A percentile compares a stretch with the other conserved stretches of the same genome.
These are phyloP conservation scores for Caenorhabditis becei DNA, from an alignment of 2,888 invertebrate genomes.

Conservation along the genomic window DNA sequence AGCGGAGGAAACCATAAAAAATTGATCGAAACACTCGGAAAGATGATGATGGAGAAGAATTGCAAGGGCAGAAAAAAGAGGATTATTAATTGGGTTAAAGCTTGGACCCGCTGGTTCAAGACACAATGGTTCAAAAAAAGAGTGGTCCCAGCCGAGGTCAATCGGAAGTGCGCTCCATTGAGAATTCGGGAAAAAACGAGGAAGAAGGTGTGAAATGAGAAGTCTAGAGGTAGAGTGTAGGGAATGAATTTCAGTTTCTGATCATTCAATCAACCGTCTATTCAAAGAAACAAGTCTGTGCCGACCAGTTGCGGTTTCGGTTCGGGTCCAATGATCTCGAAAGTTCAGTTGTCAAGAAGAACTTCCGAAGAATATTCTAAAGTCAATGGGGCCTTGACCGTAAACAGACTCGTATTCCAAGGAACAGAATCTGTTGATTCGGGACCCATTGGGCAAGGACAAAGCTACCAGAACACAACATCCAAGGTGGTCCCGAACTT, in stretches of 20 bases:
- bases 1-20: slow-evolving; percentile 44
- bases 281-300: neutral
- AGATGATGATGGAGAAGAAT: slow-evolving; percentile 28
- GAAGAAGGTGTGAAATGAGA: neutral
- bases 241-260: too few relatives aligned
- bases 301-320: neutral
- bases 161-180: slow-evolving; percentile 1
- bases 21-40: slow-evolving; percentile 6
- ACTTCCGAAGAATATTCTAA: too few relatives aligned
- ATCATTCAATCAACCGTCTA: slow-evolving; percentile 2
- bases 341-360: neutral
- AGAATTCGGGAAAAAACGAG: neutral
- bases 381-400: too few relatives aligned
- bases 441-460: too few relatives aligned
- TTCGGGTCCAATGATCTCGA: neutral
- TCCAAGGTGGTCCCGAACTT: too few relatives aligned
- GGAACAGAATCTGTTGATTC: too few relatives aligned
- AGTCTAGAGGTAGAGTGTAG: neutral
- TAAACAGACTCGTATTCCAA: too few relatives aligned
- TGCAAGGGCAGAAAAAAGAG: slow-evolving; percentile 12
- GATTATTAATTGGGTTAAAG: slow-evolving; percentile 32
- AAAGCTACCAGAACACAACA: too few relatives aligned
- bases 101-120: neutral
- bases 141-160: neutral
- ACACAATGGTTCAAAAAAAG: neutral